phyloP scores from a whole-genome alignment of 1,140 invertebrate species.

The Pygmarrhopalites habei region DNA sequence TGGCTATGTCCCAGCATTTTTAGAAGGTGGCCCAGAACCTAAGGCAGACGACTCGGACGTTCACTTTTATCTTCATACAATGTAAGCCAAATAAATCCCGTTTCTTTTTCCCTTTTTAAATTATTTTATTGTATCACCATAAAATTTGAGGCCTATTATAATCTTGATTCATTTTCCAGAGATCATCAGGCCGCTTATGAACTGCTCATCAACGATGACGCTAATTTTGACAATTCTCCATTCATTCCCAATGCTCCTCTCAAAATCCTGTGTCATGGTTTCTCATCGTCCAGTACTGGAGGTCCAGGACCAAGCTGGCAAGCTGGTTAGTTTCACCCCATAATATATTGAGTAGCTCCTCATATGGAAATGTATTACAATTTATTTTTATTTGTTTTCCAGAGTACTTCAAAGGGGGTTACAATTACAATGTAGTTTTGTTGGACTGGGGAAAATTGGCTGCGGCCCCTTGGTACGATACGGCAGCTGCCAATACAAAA shows the following conservation, averaged over 20 bases:
- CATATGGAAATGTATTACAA: neutral
- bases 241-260: constrained; percentile 21
- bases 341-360: neutral
- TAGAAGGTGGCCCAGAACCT: constrained; percentile 16
- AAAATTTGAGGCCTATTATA: neutral
- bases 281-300: constrained; percentile 1
- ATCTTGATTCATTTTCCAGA: neutral
- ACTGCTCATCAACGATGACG: neutral
- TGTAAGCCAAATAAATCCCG: constrained; percentile 11
- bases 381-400: neutral
- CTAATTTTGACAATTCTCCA: constrained; percentile 13
- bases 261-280: constrained; percentile 34
- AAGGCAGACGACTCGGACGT: constrained; percentile 20
- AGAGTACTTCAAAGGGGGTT: constrained; percentile 10
- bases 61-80: constrained; percentile 20
- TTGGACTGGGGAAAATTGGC: constrained; percentile 24
- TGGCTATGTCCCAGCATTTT: constrained; percentile 17
- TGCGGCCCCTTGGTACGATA: constrained; percentile 26
- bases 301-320: neutral
- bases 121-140: neutral
- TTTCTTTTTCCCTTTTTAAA: neutral
- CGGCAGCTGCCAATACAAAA: constrained; percentile 18
- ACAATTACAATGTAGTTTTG: constrained; percentile 22
- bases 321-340: neutral
- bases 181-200: neutral